phyloP scores from a whole-genome alignment of 2,797 vertebrate genomes.

The Chaenodraco wilsoni region DNA sequence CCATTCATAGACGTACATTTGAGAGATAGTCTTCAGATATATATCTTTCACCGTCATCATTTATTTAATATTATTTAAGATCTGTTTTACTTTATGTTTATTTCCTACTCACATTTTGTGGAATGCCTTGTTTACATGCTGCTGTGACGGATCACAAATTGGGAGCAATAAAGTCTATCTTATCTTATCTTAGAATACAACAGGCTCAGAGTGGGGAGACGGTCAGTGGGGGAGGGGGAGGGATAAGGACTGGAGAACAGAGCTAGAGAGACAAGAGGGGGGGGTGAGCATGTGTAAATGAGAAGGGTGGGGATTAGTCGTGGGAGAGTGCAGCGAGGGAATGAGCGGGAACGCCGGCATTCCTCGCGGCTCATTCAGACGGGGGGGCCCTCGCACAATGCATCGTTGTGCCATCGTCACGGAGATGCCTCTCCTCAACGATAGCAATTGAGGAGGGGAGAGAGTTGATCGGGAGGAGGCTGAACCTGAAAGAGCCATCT shows the following conservation, averaged over 20 bases:
- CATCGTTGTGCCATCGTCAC: slow-evolving; percentile 73
- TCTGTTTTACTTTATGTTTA: no score
- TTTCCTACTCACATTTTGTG: no score
- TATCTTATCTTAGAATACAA: slow-evolving; percentile 42
- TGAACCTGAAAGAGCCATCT: no score
- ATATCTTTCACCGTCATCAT: no score
- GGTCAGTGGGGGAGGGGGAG: slow-evolving; percentile 8
- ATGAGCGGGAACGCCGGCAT: slow-evolving; percentile 79
- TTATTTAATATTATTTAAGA: no score
- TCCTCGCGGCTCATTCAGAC: slow-evolving; percentile 77
- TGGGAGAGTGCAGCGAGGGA: slow-evolving; percentile 81
- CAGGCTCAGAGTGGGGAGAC: slow-evolving; percentile 23
- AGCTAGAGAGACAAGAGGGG: slow-evolving; percentile 46
- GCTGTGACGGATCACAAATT: no score
- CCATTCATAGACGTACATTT: no score
- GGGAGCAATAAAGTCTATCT: no score
- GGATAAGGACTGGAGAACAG: slow-evolving; percentile 13
- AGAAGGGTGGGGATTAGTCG: slow-evolving; percentile 78
- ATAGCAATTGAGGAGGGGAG: no score
- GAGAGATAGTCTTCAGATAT: no score
- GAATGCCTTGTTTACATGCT: no score
- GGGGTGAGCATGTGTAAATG: slow-evolving; percentile 68
- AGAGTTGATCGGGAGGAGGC: no score
- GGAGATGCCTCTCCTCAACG: slow-evolving; percentile 58
- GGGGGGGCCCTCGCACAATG: slow-evolving; percentile 73